Percentiles rank a stretch among this genome's conserved stretches.
These are phyloP conservation scores for Anisognathus igniventris DNA, from an alignment of 2,797 vertebrate genomes.

Conservation along the genomic window DNA sequence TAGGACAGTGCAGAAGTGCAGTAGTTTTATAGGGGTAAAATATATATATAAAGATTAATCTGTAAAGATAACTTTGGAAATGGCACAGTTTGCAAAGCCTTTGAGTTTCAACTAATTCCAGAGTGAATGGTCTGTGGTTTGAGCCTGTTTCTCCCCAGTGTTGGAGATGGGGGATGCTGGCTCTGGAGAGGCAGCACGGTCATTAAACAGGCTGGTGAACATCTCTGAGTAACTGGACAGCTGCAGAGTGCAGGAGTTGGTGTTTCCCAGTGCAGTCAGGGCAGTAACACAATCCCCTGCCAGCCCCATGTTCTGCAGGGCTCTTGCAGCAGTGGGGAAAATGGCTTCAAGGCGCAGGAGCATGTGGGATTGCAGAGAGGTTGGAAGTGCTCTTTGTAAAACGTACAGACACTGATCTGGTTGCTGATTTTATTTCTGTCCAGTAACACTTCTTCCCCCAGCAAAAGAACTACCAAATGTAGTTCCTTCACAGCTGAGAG, in stretches of 20 bases:
- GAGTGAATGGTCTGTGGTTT: neutral
- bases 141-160: neutral
- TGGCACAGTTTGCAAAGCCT: neutral
- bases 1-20: neutral
- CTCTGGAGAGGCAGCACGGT: neutral
- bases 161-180: neutral
- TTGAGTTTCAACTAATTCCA: fast-evolving
- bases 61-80: neutral
- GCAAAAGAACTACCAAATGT: neutral
- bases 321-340: neutral
- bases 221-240: neutral
- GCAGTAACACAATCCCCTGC: neutral
- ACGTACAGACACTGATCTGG: neutral
- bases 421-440: neutral
- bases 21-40: neutral
- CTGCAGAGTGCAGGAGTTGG: neutral
- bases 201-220: neutral
- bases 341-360: neutral
- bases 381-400: neutral
- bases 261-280: neutral
- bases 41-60: neutral
- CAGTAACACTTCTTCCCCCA: neutral
- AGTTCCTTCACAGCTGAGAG: neutral
- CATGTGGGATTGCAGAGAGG: neutral
- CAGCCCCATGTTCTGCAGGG: conserved; percentile 12